Base-by-base conservation (phyloP, 2,888 invertebrate genomes). In the Tanytarsus gracilentus region DNA sequence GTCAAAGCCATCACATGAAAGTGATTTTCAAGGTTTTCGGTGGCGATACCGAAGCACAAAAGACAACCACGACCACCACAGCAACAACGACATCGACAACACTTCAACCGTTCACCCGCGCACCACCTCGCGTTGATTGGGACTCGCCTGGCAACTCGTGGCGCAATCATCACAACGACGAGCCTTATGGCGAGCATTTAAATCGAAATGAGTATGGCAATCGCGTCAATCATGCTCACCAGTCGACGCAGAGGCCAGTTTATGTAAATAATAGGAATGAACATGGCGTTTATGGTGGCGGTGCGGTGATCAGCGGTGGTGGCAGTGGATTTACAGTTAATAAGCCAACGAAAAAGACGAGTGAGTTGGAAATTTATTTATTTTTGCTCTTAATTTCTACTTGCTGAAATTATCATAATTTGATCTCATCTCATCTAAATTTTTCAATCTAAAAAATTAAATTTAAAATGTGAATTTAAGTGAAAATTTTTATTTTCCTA, bases 1-100 rank as follows among this genome's bases (percentile, higher is more conserved):
- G 95, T 77, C 83, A 87, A 65, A 86, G 87, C 67, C 85, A 94
- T 74, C 93, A 94, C 75, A 95, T 95, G 94, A 93, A 93, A 79
- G 86, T 95, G 68, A 90, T 94, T 63, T 94, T 94, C 77, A 91
- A 92, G 75, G 92, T 93, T 62, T 92, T 92, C 78, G 93, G 92
- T 76, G 84, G 85, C 58, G 76, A 78, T n/a, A 72, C 75, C 66
- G 76, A 78, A 60, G 78, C 78, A 70, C 77, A 77, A 55, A 77
- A 78, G 62, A 74, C 77, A 61, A 78, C 79, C 61, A 44, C 44
- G 5, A 78, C 79, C 61, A 44, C 44, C 3, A 76, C 78, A 60
- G 78, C 78, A 70, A 77, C 77, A 53, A 77, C 78, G 62, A 74
- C 77, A 61, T 78, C 79, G 61, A 77, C 79, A 33, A 77, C 80